Percentiles rank a stretch among this genome's conserved stretches.
These are phyloP conservation scores for Cryptocheilus praepositus DNA, from an alignment of 2,888 invertebrate species.

Conservation along the genomic window DNA sequence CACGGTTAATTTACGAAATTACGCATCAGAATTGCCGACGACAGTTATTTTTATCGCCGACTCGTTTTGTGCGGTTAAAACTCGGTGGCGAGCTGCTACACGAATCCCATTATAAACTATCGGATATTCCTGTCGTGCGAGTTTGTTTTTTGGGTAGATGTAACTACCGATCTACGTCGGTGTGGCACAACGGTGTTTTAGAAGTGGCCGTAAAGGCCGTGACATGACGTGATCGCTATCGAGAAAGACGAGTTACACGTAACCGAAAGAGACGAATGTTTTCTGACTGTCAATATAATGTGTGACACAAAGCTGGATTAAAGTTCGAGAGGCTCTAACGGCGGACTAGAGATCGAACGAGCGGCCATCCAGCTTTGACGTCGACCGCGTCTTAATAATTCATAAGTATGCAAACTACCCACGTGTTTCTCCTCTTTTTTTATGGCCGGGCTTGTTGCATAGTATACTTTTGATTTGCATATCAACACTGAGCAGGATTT, in stretches of 20 bases:
- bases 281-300: conserved; percentile 38
- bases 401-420: conserved; percentile 34
- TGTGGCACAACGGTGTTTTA: not conserved
- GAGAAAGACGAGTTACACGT: not conserved
- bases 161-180: too few relatives aligned
- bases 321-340: conserved; percentile 25
- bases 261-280: conserved; percentile 43
- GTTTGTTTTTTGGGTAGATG: too few relatives aligned
- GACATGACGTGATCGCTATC: conserved; percentile 3
- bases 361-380: conserved; percentile 22
- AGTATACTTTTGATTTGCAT: conserved; percentile 19
- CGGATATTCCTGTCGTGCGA: too few relatives aligned
- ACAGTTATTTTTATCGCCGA: too few relatives aligned
- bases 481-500: too few relatives aligned
- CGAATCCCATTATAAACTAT: too few relatives aligned
- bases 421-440: conserved; percentile 10
- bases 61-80: too few relatives aligned
- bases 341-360: conserved; percentile 26
- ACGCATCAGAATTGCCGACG: too few relatives aligned
- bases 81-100: not conserved
- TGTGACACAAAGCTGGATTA: conserved; percentile 57
- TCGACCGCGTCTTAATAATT: conserved; percentile 43
- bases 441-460: not conserved
- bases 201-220: not conserved
- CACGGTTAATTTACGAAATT: too few relatives aligned